Evolutionary conservation across 92 coral and sea anemone genomes (phyloP), one percentile per base, ranked within the genome.

Genomic region (Epizoanthus scotinus): DNA sequence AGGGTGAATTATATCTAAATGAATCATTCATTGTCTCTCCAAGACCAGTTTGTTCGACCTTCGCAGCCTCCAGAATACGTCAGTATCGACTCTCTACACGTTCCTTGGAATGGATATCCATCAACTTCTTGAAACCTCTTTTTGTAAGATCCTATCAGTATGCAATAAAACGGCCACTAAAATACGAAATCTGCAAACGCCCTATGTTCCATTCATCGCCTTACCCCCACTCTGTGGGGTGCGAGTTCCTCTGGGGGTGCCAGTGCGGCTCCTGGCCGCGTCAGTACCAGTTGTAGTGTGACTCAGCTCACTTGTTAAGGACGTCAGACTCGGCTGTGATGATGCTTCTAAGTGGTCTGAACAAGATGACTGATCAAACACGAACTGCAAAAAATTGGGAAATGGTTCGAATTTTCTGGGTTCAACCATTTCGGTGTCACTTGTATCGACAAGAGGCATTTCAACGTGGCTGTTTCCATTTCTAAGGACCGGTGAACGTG

Each of bases 371-470:
- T 82, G 87, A 73, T 92, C 97, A 82, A 92, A 92, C 27, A 86
- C 94, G 81, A 92, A 92, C 77, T 91, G 97, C 12, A 92, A 85
- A 80, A 90, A 92, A 75, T 92, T 87, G 42, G 97, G 97, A 20
- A 81, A 86, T 20, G 97, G 94, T 26, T 87, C 88, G 9, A 21
- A 18, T 52, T 71, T 87, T 83, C 93, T 87, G 62, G 91, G 67
- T 69, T 84, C 89, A 21, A 88, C 78, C 81, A 87, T 67, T 63
- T 92, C 97, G 58, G 84, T 69, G 17, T 92, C 97, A 15, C 87
- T 78, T 15, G 88, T 36, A 69, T 90, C 84, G 27, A 87, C 82
- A 61, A 87, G 83, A 5, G 88, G 67, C 24, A 84, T 78, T 54
- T 69, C 62, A 3, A 71, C 40, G 67, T 83, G 73, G 28, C 62